Evolutionary conservation across 1,140 invertebrate genomes (phyloP).

Genomic region (Hycleus phaleratus): DNA sequence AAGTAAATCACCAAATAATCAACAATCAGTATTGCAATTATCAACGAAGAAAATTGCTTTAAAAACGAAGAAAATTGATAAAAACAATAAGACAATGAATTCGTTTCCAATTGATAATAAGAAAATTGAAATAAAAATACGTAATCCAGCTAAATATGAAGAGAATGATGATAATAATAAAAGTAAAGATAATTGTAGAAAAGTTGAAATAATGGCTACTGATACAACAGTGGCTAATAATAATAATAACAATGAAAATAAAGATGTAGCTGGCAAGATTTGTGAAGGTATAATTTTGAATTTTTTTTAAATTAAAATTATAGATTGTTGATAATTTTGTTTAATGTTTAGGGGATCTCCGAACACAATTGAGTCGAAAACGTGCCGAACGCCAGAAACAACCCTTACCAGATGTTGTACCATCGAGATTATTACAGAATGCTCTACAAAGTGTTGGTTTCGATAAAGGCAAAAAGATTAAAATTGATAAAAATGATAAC

Average conservation of each 20-base stretch:
- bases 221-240: constrained; percentile 19
- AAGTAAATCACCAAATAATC: constrained; percentile 4
- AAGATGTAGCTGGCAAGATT: constrained; percentile 19
- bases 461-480: constrained; percentile 29
- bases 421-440: constrained; percentile 35
- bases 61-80: constrained; percentile 14
- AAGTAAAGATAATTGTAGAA: constrained; percentile 8
- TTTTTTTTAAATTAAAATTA: background rate
- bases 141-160: constrained; percentile 35
- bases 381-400: constrained; percentile 36
- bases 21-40: background rate
- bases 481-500: constrained; percentile 31
- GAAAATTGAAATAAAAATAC: constrained; percentile 38
- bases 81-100: background rate
- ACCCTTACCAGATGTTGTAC: constrained; percentile 22
- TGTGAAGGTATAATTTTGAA: constrained; percentile 24
- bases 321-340: background rate
- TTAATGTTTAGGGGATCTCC: constrained; percentile 32
- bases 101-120: constrained; percentile 18
- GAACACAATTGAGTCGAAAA: constrained; percentile 38
- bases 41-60: background rate
- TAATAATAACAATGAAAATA: constrained; percentile 15
- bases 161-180: constrained; percentile 11
- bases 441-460: constrained; percentile 37
- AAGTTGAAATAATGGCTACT: constrained; percentile 13